Evolutionary conservation across 2,888 invertebrate genomes (phyloP).

Genomic region (Craniophora ligustri): DNA sequence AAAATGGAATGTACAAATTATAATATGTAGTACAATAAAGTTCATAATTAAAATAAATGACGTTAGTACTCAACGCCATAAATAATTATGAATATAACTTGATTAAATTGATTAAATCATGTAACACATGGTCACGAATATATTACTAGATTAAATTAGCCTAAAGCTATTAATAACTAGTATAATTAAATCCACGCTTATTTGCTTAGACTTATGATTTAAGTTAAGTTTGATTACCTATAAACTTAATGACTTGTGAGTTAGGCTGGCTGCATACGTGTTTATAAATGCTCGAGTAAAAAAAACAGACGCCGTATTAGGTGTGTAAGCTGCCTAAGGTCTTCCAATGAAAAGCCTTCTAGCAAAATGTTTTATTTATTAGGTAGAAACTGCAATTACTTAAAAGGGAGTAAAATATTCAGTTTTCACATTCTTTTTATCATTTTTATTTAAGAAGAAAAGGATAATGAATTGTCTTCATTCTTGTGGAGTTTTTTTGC

Average conservation of each 20-base stretch:
- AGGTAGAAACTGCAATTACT: neutral
- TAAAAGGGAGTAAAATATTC: too few relatives aligned
- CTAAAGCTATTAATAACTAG: conserved; percentile 25
- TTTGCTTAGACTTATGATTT: conserved; percentile 38
- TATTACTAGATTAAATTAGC: conserved; percentile 18
- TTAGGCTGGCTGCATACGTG: conserved; percentile 25
- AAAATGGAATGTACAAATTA: too few relatives aligned
- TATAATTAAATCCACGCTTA: conserved; percentile 27
- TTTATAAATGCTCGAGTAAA: conserved; percentile 17
- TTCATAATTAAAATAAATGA: conserved; percentile 28
- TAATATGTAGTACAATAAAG: conserved; percentile 28
- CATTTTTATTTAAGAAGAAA: too few relatives aligned
- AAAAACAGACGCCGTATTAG: conserved; percentile 3
- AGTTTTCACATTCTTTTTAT: too few relatives aligned
- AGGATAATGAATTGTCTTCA: neutral
- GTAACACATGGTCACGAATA: conserved; percentile 11
- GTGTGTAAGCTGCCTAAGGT: neutral
- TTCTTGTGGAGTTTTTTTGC: neutral
- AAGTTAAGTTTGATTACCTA: conserved; percentile 53
- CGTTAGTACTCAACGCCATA: conserved; percentile 18
- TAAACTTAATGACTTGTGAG: conserved; percentile 61
- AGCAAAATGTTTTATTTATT: neutral
- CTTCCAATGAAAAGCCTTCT: conserved; percentile 2
- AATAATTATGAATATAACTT: conserved; percentile 32
- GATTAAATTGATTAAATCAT: conserved; percentile 21